Percentiles rank a stretch among this genome's conserved stretches.
Conservation (phyloP, 2,113 vertebrate species). For the Passer montanus region DNA sequence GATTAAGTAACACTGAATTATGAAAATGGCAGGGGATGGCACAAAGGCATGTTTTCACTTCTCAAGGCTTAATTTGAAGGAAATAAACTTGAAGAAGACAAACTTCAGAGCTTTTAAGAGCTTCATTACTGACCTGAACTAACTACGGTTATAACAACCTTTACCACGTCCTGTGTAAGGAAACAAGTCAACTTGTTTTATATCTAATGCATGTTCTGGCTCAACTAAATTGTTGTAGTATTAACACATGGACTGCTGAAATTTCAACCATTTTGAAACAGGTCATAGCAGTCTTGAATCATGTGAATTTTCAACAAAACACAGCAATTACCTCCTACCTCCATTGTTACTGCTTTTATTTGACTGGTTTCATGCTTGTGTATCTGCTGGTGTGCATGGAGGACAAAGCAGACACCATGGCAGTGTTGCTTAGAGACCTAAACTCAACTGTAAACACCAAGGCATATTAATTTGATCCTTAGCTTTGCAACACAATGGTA, state of each 20-base stretch:
- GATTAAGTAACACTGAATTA: neutral
- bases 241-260: neutral
- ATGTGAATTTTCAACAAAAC: neutral
- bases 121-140: neutral
- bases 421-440: rapidly evolving
- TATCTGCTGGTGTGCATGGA: rapidly evolving
- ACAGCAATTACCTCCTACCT: neutral
- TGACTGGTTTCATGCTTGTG: neutral
- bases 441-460: neutral
- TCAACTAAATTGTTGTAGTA: neutral
- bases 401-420: neutral
- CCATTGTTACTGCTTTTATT: neutral
- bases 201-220: neutral
- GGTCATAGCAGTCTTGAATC: neutral
- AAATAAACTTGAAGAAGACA: neutral
- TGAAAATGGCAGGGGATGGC: neutral
- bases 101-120: neutral
- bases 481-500: neutral
- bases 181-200: neutral
- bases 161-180: neutral
- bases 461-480: rapidly evolving
- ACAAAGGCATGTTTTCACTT: neutral
- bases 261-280: rapidly evolving
- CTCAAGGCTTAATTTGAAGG: neutral
- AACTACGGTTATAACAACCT: neutral